A percentile compares a stretch with the other conserved stretches of the same genome.
phyloP scores from a whole-genome alignment of 2,888 invertebrate species.

The Achlya flavicornis region DNA sequence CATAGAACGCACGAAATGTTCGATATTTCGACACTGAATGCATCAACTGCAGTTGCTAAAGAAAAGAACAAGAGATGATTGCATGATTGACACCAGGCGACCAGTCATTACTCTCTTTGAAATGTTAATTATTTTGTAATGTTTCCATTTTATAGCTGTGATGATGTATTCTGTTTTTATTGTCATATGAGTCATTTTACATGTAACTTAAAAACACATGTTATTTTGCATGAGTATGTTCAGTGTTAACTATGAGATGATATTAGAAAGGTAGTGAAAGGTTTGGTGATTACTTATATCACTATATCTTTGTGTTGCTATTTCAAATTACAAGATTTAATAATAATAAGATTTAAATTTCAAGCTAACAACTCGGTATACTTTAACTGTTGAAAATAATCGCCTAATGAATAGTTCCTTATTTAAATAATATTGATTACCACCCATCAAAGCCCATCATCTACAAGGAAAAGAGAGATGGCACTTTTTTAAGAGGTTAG shows the following conservation, averaged over 20 bases:
- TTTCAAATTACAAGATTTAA: too few relatives aligned
- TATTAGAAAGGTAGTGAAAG: constrained; percentile 14
- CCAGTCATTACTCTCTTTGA: constrained; percentile 30
- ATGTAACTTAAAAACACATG: not conserved
- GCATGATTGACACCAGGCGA: constrained; percentile 57
- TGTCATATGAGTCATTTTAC: constrained; percentile 10
- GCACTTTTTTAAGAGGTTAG: too few relatives aligned
- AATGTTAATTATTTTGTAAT: constrained; percentile 31
- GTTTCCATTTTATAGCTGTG: constrained; percentile 17
- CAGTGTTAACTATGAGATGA: not conserved
- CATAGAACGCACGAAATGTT: constrained; percentile 63
- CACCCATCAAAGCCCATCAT: too few relatives aligned
- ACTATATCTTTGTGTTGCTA: not conserved
- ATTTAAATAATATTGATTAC: too few relatives aligned
- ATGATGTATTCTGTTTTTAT: constrained; percentile 12
- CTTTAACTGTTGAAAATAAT: too few relatives aligned
- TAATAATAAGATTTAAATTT: too few relatives aligned
- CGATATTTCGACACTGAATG: constrained; percentile 66
- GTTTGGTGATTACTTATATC: constrained; percentile 10
- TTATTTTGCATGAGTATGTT: not conserved
- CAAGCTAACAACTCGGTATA: too few relatives aligned
- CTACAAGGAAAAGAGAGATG: too few relatives aligned
- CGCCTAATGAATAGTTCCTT: too few relatives aligned
- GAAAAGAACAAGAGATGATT: constrained; percentile 56
- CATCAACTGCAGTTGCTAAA: constrained; percentile 66